Conservation (phyloP, 2,113 vertebrate genomes). For the Larimichthys crocea region DNA sequence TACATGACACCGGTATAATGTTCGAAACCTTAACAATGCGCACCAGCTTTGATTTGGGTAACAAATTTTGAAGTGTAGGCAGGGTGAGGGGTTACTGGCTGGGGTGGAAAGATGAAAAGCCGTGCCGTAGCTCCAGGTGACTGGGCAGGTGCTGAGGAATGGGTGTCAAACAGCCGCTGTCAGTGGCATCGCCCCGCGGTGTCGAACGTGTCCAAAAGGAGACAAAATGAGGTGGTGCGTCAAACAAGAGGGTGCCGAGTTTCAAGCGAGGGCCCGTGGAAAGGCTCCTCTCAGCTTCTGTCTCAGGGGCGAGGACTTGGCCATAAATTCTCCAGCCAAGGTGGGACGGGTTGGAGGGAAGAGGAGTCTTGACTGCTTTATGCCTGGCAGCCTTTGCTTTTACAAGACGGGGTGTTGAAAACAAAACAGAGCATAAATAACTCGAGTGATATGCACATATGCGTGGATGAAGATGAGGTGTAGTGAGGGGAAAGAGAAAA, state of each 20-base stretch:
- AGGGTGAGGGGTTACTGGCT: slow-evolving; percentile 16
- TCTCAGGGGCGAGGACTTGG: slow-evolving; percentile 73
- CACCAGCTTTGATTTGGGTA: slow-evolving; percentile 78
- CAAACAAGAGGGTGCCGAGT: slow-evolving; percentile 69
- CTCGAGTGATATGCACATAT: slow-evolving; percentile 71
- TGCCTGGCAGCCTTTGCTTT: slow-evolving; percentile 71
- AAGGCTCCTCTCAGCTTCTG: slow-evolving; percentile 66
- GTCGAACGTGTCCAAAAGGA: slow-evolving; percentile 42
- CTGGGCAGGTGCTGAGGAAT: slow-evolving; percentile 69
- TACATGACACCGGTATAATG: slow-evolving; percentile 79
- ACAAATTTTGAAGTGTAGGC: slow-evolving; percentile 63
- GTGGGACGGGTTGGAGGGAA: slow-evolving; percentile 60
- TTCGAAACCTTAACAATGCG: slow-evolving; percentile 68
- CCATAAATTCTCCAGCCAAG: slow-evolving; percentile 77
- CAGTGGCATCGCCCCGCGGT: slow-evolving; percentile 62
- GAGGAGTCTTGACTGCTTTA: slow-evolving; percentile 67
- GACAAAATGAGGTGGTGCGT: slow-evolving; percentile 61
- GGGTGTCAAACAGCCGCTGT: slow-evolving; percentile 53
- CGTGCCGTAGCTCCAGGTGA: slow-evolving; percentile 75
- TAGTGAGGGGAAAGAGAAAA: slow-evolving; percentile 2
- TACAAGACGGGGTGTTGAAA: slow-evolving; percentile 76
- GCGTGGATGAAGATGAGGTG: slow-evolving; percentile 47
- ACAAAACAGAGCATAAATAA: slow-evolving; percentile 78
- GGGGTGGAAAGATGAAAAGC: slow-evolving; percentile 62
- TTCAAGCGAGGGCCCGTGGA: slow-evolving; percentile 54